These are phyloP conservation scores for Orthosia gothica DNA, from an alignment of 2,888 invertebrate genomes.

Conservation along the genomic window DNA sequence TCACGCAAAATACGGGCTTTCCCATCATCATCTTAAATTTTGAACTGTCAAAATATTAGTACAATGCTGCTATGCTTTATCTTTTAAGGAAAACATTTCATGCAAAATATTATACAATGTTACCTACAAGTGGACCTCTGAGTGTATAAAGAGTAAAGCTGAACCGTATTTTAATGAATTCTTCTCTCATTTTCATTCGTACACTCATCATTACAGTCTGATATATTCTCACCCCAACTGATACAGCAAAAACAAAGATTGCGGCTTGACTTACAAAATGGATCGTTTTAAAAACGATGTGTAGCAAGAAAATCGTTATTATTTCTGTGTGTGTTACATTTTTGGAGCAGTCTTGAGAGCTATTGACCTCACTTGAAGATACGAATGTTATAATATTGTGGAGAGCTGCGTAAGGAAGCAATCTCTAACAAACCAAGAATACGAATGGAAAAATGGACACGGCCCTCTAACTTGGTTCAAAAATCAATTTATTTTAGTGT, in stretches of 20 bases:
- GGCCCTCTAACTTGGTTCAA: no score
- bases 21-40: no score
- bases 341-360: background rate
- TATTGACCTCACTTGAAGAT: slow-evolving; percentile 15
- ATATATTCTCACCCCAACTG: slow-evolving; percentile 69
- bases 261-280: slow-evolving; percentile 62
- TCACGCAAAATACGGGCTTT: no score
- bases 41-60: no score
- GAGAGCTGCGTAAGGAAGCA: background rate
- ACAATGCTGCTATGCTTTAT: no score
- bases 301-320: slow-evolving; percentile 50
- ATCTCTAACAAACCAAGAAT: background rate
- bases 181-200: slow-evolving; percentile 29
- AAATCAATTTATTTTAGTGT: no score
- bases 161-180: slow-evolving; percentile 48
- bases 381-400: background rate
- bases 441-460: background rate
- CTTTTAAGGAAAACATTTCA: no score
- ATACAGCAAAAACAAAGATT: slow-evolving; percentile 76
- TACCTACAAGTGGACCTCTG: background rate
- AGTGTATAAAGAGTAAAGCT: background rate
- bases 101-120: no score
- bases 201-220: slow-evolving; percentile 38
- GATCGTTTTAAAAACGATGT: slow-evolving; percentile 61
- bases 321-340: slow-evolving; percentile 33